Evolutionary conservation across 2,797 vertebrate genomes (phyloP).

Genomic region (Urosaurus nigricauda): DNA sequence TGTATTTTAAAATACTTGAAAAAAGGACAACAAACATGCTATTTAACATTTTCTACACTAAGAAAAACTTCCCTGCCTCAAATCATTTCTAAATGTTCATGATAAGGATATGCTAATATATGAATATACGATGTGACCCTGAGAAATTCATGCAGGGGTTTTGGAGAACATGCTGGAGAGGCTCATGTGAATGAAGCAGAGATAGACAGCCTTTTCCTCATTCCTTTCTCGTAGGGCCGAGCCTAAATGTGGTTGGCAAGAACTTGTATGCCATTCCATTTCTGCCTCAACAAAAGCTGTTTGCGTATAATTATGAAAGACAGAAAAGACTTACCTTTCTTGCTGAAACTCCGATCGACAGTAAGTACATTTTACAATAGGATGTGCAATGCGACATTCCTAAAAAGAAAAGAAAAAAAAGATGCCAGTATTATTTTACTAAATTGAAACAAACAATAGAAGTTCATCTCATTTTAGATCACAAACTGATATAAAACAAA

Average conservation of each 20-base stretch:
- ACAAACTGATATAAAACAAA: not conserved
- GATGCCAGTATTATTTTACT: constrained; percentile 18
- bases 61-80: not conserved
- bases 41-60: not conserved
- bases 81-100: not conserved
- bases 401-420: constrained; percentile 71
- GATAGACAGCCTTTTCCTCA: not conserved
- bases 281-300: not conserved
- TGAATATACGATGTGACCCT: not conserved
- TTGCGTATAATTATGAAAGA: not conserved
- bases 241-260: not conserved
- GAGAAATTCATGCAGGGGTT: not conserved
- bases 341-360: constrained; percentile 98
- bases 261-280: not conserved
- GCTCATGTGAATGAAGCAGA: too few species aligned
- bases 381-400: constrained; percentile 98
- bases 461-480: not conserved
- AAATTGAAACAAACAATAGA: not conserved
- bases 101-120: not conserved
- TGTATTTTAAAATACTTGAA: not conserved
- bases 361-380: constrained; percentile 97
- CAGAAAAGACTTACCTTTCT: constrained; percentile 86
- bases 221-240: not conserved
- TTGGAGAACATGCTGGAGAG: not conserved
- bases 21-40: not conserved